Conservation (phyloP, 30 jellyfish, hydroid and myxozoan species). For the Pseudorhiza aurosa region DNA sequence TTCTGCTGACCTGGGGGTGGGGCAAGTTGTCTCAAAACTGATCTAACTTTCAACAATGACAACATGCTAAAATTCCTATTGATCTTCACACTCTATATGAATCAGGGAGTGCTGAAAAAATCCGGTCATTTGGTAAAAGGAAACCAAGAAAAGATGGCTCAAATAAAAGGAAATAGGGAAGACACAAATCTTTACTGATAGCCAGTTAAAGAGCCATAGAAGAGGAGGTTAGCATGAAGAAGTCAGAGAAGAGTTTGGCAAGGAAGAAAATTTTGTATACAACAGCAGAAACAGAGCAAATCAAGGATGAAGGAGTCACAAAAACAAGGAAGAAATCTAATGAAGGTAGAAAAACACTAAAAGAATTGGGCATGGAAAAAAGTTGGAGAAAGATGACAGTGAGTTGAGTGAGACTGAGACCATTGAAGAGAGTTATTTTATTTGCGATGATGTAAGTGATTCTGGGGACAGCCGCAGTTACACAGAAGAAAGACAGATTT, state of each 20-base stretch:
- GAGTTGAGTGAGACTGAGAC: constrained; percentile 21
- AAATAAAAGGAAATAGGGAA: constrained; percentile 5
- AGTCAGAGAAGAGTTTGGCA: neutral
- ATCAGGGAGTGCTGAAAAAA: constrained; percentile 14
- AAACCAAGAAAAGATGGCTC: constrained; percentile 8
- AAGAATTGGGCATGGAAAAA: constrained; percentile 25
- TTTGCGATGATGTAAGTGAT: constrained; percentile 40
- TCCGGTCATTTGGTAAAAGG: constrained; percentile 38
- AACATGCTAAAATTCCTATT: neutral
- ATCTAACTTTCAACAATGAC: neutral
- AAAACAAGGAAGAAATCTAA: neutral
- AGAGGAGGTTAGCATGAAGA: neutral
- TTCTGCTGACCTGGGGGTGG: constrained; percentile 9
- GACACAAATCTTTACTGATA: constrained; percentile 13
- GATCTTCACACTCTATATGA: neutral
- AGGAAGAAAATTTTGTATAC: neutral
- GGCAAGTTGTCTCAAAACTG: constrained; percentile 42
- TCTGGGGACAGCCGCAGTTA: constrained; percentile 25
- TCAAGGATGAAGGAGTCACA: constrained; percentile 15
- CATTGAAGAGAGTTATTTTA: constrained; percentile 31
- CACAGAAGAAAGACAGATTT: constrained; percentile 38
- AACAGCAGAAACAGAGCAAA: neutral
- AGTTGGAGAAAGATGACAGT: constrained; percentile 22
- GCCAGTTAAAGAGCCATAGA: constrained; percentile 31
- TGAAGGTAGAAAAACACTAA: constrained; percentile 10